A percentile compares a stretch with the other conserved stretches of the same genome.
Conservation (phyloP, 2,888 invertebrate genomes). For the Patella ulyssiponensis region DNA sequence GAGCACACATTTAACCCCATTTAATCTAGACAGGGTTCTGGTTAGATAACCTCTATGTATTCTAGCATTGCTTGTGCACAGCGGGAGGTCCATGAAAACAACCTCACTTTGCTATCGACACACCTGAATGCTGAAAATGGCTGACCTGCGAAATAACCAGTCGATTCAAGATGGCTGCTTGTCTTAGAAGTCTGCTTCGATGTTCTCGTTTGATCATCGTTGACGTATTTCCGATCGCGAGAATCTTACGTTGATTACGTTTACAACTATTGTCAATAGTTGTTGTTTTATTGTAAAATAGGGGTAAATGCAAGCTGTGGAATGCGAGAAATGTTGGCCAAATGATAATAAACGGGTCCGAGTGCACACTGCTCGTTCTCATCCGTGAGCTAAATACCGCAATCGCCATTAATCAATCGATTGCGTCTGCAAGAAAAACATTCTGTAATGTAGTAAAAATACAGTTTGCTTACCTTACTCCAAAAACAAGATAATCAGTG, state of each 20-base stretch:
- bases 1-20: too few species aligned
- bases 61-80: background rate
- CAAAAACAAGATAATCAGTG: background rate
- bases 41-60: background rate
- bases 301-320: background rate
- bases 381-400: too few species aligned
- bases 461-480: background rate
- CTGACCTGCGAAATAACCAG: conserved; percentile 1
- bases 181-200: conserved; percentile 5
- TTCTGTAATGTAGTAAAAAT: background rate
- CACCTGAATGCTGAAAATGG: background rate
- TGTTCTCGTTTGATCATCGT: background rate
- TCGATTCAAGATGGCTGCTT: conserved; percentile 6
- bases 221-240: too few species aligned
- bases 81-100: background rate
- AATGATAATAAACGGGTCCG: background rate
- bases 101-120: background rate
- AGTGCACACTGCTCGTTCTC: too few species aligned
- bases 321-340: background rate
- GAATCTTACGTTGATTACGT: too few species aligned
- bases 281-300: too few species aligned
- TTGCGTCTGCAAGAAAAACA: too few species aligned
- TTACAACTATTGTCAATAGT: too few species aligned
- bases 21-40: too few species aligned
- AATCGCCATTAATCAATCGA: too few species aligned